Conservation (phyloP, 2,113 vertebrate species). For the Otolemur garnettii region DNA sequence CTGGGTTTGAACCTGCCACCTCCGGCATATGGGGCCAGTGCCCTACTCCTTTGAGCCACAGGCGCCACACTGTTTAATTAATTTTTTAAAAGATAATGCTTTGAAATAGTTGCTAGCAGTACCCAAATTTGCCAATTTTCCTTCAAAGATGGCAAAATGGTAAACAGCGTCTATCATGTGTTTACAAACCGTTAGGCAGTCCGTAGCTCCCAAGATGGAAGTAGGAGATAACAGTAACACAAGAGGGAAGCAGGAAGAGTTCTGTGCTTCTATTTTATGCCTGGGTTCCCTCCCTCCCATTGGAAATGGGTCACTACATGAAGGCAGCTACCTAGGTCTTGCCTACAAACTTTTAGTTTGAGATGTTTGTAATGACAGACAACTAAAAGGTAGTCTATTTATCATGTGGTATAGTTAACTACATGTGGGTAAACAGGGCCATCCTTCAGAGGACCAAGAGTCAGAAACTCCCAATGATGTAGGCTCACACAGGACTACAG, state of each 20-base stretch:
- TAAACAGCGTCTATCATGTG: background rate
- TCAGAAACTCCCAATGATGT: background rate
- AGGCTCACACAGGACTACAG: background rate
- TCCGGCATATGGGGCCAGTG: too few relatives aligned
- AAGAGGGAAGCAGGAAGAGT: too few relatives aligned
- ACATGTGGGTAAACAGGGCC: background rate
- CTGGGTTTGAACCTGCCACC: too few relatives aligned
- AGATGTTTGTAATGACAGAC: background rate
- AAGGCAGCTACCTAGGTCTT: background rate
- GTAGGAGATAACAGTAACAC: background rate
- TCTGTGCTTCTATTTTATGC: background rate
- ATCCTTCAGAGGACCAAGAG: background rate
- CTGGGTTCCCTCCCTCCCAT: background rate
- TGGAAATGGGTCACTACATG: background rate
- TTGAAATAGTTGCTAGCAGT: slow-evolving; percentile 9
- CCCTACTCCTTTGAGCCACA: too few relatives aligned
- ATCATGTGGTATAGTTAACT: background rate
- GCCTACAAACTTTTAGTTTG: background rate
- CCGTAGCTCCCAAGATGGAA: background rate
- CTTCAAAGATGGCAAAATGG: background rate
- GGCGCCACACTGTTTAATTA: background rate
- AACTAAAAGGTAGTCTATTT: background rate
- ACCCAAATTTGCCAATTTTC: background rate
- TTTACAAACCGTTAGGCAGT: background rate
- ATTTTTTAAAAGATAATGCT: slow-evolving; percentile 9